A percentile compares a stretch with the other conserved stretches of the same genome.
Conservation (phyloP, 2,797 vertebrate species). For the Coendou prehensilis region DNA sequence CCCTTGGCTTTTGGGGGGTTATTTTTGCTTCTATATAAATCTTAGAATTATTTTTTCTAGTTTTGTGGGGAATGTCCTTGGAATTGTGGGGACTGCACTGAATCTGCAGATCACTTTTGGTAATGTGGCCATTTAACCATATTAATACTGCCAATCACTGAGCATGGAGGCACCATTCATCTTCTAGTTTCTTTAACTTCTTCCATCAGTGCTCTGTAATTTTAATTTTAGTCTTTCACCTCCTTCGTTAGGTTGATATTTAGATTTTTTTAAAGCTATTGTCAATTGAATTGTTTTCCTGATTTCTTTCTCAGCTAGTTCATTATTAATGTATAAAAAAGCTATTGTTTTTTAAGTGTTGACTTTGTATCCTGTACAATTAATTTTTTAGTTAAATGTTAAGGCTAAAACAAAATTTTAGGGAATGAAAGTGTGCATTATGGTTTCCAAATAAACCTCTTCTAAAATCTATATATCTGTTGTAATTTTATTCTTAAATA, state of each 20-base stretch:
- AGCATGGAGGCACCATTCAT: background rate
- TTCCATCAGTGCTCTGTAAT: background rate
- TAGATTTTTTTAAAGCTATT: background rate
- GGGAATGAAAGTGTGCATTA: background rate
- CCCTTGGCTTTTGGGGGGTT: background rate
- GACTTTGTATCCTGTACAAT: background rate
- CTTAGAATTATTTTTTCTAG: background rate
- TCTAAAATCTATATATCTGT: conserved; percentile 27
- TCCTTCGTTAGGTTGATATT: background rate
- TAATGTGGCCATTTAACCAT: background rate
- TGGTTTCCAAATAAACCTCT: conserved; percentile 37
- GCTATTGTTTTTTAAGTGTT: background rate
- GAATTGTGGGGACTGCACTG: background rate
- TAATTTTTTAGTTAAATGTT: conserved; percentile 38
- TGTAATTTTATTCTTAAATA: conserved; percentile 55
- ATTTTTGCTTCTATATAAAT: background rate
- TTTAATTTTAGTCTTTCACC: background rate
- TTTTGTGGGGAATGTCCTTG: background rate
- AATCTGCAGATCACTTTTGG: background rate
- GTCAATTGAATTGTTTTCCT: background rate
- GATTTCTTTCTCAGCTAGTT: background rate
- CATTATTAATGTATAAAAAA: background rate
- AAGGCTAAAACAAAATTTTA: conserved; percentile 11
- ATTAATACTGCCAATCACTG: background rate
- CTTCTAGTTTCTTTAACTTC: background rate